phyloP scores from a whole-genome alignment of 2,113 vertebrate genomes.

The Suncus etruscus region DNA sequence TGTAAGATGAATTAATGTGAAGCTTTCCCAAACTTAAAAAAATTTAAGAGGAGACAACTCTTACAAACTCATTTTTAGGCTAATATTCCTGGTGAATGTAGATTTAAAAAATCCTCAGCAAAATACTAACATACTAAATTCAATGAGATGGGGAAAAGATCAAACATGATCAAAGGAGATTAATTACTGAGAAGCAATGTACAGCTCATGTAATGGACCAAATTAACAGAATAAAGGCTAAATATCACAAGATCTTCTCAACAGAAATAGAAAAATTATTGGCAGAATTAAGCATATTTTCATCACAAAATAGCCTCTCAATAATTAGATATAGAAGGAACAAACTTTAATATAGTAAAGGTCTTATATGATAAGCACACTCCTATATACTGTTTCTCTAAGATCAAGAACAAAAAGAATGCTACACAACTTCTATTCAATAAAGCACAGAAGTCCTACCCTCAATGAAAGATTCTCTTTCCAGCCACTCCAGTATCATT shows the following conservation, averaged over 20 bases:
- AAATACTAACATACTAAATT: slow-evolving; percentile 8
- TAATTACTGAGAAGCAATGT: not conserved
- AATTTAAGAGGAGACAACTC: not conserved
- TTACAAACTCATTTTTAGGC: slow-evolving; percentile 7
- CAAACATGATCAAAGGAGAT: not conserved
- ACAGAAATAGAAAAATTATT: not conserved
- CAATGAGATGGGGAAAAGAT: not conserved
- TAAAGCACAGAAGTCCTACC: not conserved
- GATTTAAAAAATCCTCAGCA: slow-evolving; percentile 10
- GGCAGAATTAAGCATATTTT: slow-evolving; percentile 4
- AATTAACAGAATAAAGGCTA: not conserved
- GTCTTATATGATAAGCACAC: not conserved
- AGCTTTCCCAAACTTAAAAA: not conserved
- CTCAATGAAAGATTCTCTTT: not conserved
- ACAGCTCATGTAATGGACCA: not conserved
- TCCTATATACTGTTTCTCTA: not conserved
- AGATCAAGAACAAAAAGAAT: not conserved
- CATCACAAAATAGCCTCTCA: not conserved
- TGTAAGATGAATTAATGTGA: slow-evolving; percentile 14
- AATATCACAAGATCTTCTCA: not conserved
- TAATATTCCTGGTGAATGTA: not conserved
- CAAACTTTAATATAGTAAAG: slow-evolving; percentile 4
- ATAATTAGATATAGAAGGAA: not conserved
- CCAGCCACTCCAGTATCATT: not conserved
- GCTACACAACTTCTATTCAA: not conserved